Evolutionary conservation across 2,797 vertebrate genomes (phyloP).

Genomic region (Labroides dimidiatus): DNA sequence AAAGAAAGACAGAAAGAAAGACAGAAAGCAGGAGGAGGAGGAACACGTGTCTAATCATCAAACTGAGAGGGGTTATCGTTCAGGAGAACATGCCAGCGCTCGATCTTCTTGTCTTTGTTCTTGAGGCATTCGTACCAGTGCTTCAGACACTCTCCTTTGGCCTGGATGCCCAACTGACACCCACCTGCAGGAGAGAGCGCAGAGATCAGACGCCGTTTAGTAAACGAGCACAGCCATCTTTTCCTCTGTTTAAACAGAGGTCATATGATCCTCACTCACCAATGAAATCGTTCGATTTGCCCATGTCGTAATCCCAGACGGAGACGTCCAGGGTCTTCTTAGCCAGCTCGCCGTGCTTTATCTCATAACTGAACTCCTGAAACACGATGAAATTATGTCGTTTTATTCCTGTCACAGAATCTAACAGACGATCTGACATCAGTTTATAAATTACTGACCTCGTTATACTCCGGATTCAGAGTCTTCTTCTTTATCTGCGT

Average conservation of each 20-base stretch:
- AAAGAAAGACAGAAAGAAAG: not conserved
- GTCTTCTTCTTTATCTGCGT: constrained; percentile 96
- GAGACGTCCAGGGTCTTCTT: constrained; percentile 96
- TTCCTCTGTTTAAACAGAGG: not conserved
- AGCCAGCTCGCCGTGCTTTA: constrained; percentile 94
- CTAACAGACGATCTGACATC: no score
- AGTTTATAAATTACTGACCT: constrained; percentile 76
- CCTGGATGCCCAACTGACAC: constrained; percentile 94
- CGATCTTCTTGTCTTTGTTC: constrained; percentile 98
- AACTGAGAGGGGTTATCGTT: constrained; percentile 90
- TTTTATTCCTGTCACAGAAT: not conserved
- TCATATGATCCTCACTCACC: constrained; percentile 80
- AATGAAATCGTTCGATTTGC: constrained; percentile 96
- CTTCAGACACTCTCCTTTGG: constrained; percentile 95
- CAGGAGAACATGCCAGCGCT: constrained; percentile 95
- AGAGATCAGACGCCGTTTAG: no score
- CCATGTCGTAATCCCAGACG: constrained; percentile 97
- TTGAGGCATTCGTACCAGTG: constrained; percentile 98
- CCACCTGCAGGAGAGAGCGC: constrained; percentile 82
- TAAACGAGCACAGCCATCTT: no score
- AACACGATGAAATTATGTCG: constrained; percentile 15
- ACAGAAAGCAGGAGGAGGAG: constrained; percentile 1
- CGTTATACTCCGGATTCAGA: constrained; percentile 92
- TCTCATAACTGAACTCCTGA: constrained; percentile 96
- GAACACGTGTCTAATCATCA: constrained; percentile 79